These are phyloP conservation scores for Coracopsis vasa DNA, from an alignment of 2,113 vertebrate genomes.

Conservation along the genomic window DNA sequence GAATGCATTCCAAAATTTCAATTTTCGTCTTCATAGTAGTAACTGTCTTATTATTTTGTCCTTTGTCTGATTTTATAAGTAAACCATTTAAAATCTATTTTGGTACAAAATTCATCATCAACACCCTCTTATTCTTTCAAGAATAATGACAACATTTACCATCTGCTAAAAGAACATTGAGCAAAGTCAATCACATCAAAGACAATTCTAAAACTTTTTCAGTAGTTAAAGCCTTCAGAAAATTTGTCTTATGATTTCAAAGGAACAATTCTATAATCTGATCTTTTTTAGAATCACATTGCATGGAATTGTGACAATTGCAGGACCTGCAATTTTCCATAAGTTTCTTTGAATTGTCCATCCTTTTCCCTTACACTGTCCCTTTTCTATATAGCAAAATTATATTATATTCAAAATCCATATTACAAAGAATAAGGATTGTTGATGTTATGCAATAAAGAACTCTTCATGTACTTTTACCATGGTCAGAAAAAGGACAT, in stretches of 20 bases:
- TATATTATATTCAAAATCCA: no score
- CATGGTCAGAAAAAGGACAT: background rate
- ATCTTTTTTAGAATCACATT: background rate
- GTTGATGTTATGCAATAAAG: background rate
- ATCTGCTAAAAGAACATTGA: background rate
- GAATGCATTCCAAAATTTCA: conserved; percentile 36
- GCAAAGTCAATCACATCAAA: background rate
- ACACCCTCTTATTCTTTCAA: background rate
- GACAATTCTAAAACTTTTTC: background rate
- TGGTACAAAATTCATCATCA: background rate
- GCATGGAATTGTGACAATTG: background rate
- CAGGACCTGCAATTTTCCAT: background rate
- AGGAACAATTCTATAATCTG: background rate
- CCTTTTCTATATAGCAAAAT: background rate
- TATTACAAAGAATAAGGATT: background rate
- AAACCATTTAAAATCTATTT: background rate
- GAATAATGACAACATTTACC: background rate
- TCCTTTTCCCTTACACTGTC: background rate
- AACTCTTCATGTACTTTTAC: background rate
- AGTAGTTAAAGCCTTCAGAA: background rate
- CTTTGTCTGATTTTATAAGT: conserved; percentile 32
- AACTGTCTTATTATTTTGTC: conserved; percentile 1
- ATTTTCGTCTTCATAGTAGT: conserved; percentile 1
- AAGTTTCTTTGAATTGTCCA: background rate
- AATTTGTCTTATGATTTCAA: background rate